Evolutionary conservation across 1,140 invertebrate species (phyloP).

Genomic region (Cydia strobilella): DNA sequence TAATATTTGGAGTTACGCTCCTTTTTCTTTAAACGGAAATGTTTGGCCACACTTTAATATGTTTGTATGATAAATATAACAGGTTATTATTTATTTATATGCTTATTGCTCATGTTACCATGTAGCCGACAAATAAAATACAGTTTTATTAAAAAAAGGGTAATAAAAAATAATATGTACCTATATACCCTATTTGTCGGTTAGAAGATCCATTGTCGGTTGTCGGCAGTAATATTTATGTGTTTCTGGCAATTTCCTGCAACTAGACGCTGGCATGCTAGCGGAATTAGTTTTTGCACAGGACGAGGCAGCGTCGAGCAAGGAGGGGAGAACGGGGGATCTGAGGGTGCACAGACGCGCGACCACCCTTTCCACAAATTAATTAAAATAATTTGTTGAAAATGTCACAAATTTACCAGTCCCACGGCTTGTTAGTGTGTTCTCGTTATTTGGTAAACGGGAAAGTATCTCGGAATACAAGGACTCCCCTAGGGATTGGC

Average conservation of each 20-base stretch:
- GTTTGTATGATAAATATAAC: too few species aligned
- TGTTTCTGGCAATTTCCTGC: not conserved
- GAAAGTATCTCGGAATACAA: conserved; percentile 15
- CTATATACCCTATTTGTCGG: too few species aligned
- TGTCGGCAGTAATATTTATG: conserved; percentile 5
- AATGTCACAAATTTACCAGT: conserved; percentile 43
- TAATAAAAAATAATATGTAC: too few species aligned
- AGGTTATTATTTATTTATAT: too few species aligned
- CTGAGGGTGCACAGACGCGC: conserved; percentile 18
- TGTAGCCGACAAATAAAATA: too few species aligned
- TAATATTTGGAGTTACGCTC: too few species aligned
- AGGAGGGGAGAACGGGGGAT: not conserved
- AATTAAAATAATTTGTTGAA: conserved; percentile 50
- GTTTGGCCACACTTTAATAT: too few species aligned
- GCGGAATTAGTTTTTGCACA: conserved; percentile 8
- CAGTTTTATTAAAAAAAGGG: too few species aligned
- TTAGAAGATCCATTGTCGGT: too few species aligned
- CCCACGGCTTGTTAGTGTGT: conserved; percentile 35
- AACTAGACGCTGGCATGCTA: conserved; percentile 8
- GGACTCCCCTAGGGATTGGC: not conserved
- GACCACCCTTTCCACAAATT: conserved; percentile 41
- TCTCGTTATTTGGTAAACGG: conserved; percentile 36
- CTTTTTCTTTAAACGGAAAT: too few species aligned
- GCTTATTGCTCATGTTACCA: too few species aligned
- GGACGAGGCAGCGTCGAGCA: not conserved